Base-by-base conservation (phyloP, 2,113 vertebrate species). In the Neogobius melanostomus region DNA sequence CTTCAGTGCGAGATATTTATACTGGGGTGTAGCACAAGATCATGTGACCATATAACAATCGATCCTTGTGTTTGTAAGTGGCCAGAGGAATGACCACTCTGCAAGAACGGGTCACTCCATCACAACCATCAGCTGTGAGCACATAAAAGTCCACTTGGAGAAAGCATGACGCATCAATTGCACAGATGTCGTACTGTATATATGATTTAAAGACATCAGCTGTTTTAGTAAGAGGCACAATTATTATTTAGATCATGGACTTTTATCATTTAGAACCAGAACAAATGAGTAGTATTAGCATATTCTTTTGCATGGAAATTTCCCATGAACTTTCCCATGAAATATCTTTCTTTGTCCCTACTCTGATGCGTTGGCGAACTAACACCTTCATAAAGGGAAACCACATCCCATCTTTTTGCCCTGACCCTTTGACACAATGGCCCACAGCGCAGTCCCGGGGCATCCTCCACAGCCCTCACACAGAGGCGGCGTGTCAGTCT, bases 401-500 rank as follows among this genome's bases (percentile, higher is more conserved):
- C 14, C 1, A 36, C 12, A 16, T 7, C 42, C 57, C 11, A 70
- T 1, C 2, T 50, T 16, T 16, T 57, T 44, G 44, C 79, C 72
- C 72, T 17, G 28, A 11, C 68, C 10, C 53, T 51, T 56, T 71
- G 77, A 75, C 81, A 71, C 14, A 54, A 69, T 10, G 80, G 78
- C 74, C 77, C 63, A 51, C 54, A 61, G 63, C 51, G 74, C 79
- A 43, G 79, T 81, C 45, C 66, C 53, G 63, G 82, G 80, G 72
- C 84, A 76, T 88, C 86, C 87, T 87, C 81, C 71, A 52, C 75
- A 42, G 62, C 8, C 61, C 76, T 54, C 64, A 64, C 71, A 17
- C 66, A 14, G 67, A 8, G 54, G 46, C 74, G 28, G 59, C 0
- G 72, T 86, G 90, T 88, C 88, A 89, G 72, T 89, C 87, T 86